Evolutionary conservation across 2,888 invertebrate genomes (phyloP), one percentile per base, ranked within the genome.

Genomic region (Pachliopta kotzebuea): DNA sequence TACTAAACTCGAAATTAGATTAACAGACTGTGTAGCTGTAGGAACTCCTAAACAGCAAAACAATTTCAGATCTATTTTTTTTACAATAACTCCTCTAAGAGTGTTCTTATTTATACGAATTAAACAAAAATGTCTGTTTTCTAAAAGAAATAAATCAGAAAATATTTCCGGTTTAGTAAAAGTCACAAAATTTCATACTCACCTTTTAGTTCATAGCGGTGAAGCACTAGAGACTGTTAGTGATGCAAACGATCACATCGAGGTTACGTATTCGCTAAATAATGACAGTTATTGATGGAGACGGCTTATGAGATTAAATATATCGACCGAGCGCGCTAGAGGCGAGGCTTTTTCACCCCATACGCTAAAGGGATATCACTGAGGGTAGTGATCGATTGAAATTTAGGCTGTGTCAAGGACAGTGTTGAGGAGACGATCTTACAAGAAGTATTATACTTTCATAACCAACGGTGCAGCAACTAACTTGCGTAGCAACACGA

Each of bases 301-400:
- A 53, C 31, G 20, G 56, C 53, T 58, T 61, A 65, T 61, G 18
- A 61, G 65, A 65, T 61, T 61, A 61, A 58, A 65, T 65, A 61
- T 65, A 58, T 61, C 61, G 49, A 61, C 29, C 54, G 53, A 49
- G 26, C 37, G 24, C 24, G 61, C 45, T 45, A 31, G 31, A 50
- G 57, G 53, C 49, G 54, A 58, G 61, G 31, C 61, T 61, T 61
- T 65, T 65, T 65, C 61, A 57, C 57, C 65, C 65, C 54, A n/a
- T 24, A 21, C 57, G 31, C 53, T 55, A 14, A n/a, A 56, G 53
- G 29, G 42, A 56, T 53, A 57, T 60, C 60, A 56, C 31, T 52
- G 56, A 45, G 56, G 18, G 57, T 11, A 53, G 61, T 65, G 65
- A 65, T 65, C 53, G 65, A 65, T 65, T 65, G 24, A 45, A 37